Conservation (phyloP, 2,797 vertebrate genomes). For the Thalassophryne amazonica region DNA sequence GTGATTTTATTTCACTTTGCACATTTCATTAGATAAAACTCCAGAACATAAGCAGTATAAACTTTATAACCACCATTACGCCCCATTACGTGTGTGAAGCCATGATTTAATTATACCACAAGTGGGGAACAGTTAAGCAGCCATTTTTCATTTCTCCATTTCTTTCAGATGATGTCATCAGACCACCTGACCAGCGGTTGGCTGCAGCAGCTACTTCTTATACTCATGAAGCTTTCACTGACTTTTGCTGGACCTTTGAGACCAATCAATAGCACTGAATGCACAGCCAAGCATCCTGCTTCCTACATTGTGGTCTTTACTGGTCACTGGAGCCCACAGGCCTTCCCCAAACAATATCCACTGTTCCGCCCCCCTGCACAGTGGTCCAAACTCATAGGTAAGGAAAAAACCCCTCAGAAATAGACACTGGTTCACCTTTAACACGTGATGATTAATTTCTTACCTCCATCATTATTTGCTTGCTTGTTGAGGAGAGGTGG, state of each 20-base stretch:
- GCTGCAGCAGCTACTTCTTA: conserved; percentile 71
- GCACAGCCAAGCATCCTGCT: conserved; percentile 74
- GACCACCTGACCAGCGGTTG: conserved; percentile 66
- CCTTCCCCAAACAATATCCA: conserved; percentile 85
- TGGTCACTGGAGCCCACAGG: conserved; percentile 80
- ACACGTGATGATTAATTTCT: background rate
- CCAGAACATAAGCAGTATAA: background rate
- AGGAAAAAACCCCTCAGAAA: conserved; percentile 18
- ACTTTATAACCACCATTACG: background rate
- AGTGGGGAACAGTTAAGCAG: conserved; percentile 6
- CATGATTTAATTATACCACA: background rate
- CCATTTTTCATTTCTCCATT: conserved; percentile 36
- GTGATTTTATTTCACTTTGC: background rate
- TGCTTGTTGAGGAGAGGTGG: no score
- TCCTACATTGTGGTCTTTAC: conserved; percentile 84
- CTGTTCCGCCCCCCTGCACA: conserved; percentile 83
- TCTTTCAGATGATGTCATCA: conserved; percentile 77
- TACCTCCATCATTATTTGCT: no score
- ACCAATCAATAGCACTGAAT: conserved; percentile 64
- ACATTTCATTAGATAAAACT: conserved; percentile 2
- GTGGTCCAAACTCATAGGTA: conserved; percentile 85
- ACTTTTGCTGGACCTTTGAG: conserved; percentile 57
- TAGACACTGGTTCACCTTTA: background rate
- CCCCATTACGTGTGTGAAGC: background rate
- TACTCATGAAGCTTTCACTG: conserved; percentile 70